These are phyloP conservation scores for Potamarius usumacintae DNA, from an alignment of 2,113 vertebrate genomes.

Conservation along the genomic window DNA sequence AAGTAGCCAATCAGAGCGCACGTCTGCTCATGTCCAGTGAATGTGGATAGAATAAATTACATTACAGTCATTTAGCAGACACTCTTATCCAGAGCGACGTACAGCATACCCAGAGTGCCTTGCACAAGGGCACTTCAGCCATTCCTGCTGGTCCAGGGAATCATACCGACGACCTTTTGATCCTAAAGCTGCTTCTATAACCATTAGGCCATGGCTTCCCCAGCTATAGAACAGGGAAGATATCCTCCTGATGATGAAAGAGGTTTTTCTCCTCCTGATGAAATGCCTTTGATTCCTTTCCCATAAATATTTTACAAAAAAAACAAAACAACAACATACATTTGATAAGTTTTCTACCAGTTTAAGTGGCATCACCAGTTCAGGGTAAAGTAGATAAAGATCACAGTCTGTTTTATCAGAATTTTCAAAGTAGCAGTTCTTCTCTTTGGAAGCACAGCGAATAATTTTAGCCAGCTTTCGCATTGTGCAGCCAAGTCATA, in stretches of 20 bases:
- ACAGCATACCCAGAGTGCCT: no score
- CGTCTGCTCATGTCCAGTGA: no score
- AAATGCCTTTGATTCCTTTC: neutral
- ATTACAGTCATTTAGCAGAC: no score
- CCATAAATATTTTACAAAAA: neutral
- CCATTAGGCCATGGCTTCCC: no score
- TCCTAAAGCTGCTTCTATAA: no score
- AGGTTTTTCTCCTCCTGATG: neutral
- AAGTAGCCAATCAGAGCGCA: no score
- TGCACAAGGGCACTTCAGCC: no score
- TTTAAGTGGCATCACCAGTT: neutral
- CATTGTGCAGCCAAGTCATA: neutral
- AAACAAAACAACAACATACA: neutral
- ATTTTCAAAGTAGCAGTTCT: neutral
- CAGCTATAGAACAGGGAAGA: no score
- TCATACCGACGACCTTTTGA: no score
- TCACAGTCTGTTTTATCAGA: neutral
- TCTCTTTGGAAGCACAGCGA: neutral
- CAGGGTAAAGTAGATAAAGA: neutral
- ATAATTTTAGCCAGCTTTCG: neutral
- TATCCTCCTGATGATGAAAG: neutral
- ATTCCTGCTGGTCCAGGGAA: no score
- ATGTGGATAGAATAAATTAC: no score
- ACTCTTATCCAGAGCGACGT: no score
- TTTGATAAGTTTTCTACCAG: neutral